A percentile compares a stretch with the other conserved stretches of the same genome.
phyloP scores from a whole-genome alignment of 2,888 invertebrate species.

The Leptura quadrifasciata region DNA sequence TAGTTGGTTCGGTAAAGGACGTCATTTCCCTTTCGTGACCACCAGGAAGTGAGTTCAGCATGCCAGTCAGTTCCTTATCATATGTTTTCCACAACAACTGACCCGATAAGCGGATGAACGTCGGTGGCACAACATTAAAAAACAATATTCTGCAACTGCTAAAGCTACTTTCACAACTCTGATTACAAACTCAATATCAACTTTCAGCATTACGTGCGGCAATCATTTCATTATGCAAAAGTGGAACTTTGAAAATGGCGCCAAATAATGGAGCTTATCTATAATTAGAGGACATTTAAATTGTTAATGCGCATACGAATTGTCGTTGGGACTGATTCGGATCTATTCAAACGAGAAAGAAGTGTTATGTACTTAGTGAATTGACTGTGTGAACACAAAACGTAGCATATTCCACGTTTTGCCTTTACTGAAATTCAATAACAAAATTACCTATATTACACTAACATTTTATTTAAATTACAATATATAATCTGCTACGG shows the following conservation, averaged over 20 bases:
- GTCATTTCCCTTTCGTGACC: constrained; percentile 66
- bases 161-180: constrained; percentile 27
- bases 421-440: too few relatives aligned
- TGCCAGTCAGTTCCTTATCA: constrained; percentile 66
- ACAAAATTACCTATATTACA: too few relatives aligned
- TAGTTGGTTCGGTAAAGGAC: constrained; percentile 51
- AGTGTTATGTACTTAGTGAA: too few relatives aligned
- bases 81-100: constrained; percentile 54
- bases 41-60: constrained; percentile 58
- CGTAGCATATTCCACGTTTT: too few relatives aligned
- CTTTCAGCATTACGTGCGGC: constrained; percentile 18
- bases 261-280: constrained; percentile 43
- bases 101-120: constrained; percentile 56
- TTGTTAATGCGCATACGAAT: background rate
- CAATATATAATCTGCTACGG: too few relatives aligned
- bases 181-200: constrained; percentile 31
- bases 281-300: constrained; percentile 39
- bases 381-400: too few relatives aligned
- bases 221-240: constrained; percentile 44
- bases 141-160: constrained; percentile 52
- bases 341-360: too few relatives aligned
- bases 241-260: constrained; percentile 38
- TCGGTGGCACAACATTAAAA: constrained; percentile 57
- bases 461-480: too few relatives aligned
- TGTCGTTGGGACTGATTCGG: too few relatives aligned